These are phyloP conservation scores for Metridium senile DNA, from an alignment of 92 coral and sea anemone species.

Conservation along the genomic window DNA sequence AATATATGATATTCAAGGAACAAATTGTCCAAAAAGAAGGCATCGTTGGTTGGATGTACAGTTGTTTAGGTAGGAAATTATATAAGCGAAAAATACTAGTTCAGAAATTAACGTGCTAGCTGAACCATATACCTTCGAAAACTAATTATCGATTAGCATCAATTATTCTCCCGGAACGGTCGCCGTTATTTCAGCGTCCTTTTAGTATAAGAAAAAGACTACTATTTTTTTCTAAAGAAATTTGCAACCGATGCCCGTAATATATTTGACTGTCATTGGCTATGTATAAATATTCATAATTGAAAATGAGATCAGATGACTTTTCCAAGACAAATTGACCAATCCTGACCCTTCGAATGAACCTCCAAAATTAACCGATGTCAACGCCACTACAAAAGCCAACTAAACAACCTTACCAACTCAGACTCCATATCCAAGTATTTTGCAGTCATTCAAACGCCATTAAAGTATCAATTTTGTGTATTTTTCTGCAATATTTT, in stretches of 20 bases:
- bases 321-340: background rate
- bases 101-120: background rate
- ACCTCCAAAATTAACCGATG: background rate
- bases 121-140: background rate
- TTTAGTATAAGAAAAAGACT: too few species aligned
- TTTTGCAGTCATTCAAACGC: background rate
- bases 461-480: background rate
- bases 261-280: background rate
- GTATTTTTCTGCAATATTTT: constrained; percentile 13
- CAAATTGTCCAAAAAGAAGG: too few species aligned
- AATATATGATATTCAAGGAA: too few species aligned
- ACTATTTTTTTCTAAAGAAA: background rate
- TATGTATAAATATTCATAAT: constrained; percentile 25
- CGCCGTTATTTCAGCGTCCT: too few species aligned
- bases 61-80: background rate
- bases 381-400: background rate
- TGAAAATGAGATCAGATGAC: constrained; percentile 27
- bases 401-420: background rate
- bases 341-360: background rate
- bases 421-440: background rate
- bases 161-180: background rate
- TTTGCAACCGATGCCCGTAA: background rate
- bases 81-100: background rate
- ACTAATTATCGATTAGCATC: background rate
- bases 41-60: too few species aligned